A percentile compares a stretch with the other conserved stretches of the same genome.
Evolutionary conservation across 2,888 invertebrate genomes (phyloP).

Genomic region (Neocrepidodera transversa): DNA sequence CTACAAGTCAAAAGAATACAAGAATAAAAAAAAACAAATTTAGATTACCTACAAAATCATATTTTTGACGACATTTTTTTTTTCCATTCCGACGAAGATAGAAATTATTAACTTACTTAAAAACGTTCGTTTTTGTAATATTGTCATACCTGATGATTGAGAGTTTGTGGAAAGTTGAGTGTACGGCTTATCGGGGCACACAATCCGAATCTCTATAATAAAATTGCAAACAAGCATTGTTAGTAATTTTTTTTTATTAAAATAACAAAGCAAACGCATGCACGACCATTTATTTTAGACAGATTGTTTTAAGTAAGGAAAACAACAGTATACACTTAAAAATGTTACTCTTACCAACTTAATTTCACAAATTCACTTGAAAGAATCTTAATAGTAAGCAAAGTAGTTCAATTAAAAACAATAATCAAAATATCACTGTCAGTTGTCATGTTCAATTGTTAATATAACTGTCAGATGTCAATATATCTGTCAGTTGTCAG

Average conservation of each 20-base stretch:
- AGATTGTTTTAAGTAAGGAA: conserved; percentile 43
- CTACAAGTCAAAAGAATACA: background rate
- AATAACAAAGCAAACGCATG: conserved; percentile 47
- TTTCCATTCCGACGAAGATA: conserved; percentile 5
- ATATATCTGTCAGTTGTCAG: no score
- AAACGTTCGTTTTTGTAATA: conserved; percentile 9
- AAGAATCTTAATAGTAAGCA: no score
- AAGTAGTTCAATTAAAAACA: no score
- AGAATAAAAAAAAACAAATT: no score
- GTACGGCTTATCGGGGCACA: conserved; percentile 78
- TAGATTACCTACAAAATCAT: conserved; percentile 2
- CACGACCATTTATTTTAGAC: conserved; percentile 39
- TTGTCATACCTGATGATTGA: conserved; percentile 72
- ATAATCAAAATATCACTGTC: no score
- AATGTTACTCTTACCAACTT: no score
- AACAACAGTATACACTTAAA: no score
- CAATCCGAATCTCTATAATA: conserved; percentile 76
- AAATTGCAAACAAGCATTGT: conserved; percentile 59
- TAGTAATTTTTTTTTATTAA: conserved; percentile 53
- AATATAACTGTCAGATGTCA: no score
- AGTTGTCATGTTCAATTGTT: no score
- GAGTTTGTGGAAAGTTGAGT: conserved; percentile 77
- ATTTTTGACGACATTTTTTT: background rate
- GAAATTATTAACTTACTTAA: no score
- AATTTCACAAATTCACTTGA: no score